Percentiles rank a stretch among this genome's conserved stretches.
phyloP scores from a whole-genome alignment of 1,140 invertebrate species.

The Leptopilina clavipes region DNA sequence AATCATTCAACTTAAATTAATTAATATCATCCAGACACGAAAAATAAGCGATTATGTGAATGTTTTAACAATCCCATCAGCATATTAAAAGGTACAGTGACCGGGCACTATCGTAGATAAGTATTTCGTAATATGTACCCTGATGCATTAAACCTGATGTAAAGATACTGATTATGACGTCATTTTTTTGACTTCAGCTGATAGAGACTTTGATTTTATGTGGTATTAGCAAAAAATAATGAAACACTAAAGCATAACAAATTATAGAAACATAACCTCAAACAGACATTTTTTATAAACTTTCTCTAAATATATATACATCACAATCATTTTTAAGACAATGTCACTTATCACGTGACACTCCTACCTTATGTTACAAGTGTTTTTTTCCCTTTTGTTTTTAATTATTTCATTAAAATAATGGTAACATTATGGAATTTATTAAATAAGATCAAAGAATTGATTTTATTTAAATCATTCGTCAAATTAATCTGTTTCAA shows the following conservation, averaged over 20 bases:
- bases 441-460: too few relatives aligned
- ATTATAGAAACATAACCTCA: not conserved
- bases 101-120: slow-evolving; percentile 9
- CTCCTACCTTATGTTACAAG: not conserved
- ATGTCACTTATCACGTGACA: not conserved
- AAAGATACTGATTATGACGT: slow-evolving; percentile 12
- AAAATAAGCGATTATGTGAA: not conserved
- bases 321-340: not conserved
- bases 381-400: too few relatives aligned
- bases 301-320: not conserved
- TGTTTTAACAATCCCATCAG: not conserved
- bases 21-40: not conserved
- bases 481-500: too few relatives aligned
- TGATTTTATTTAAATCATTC: too few relatives aligned
- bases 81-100: slow-evolving; percentile 7
- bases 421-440: too few relatives aligned
- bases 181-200: not conserved
- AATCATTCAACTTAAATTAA: not conserved
- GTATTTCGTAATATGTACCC: not conserved
- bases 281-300: not conserved
- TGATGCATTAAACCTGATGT: not conserved
- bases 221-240: not conserved
- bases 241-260: not conserved
- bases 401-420: too few relatives aligned
- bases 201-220: not conserved